Percentiles rank a stretch among this genome's conserved stretches.
Conservation (phyloP, 2,888 invertebrate species). For the Sarcophaga variegata region DNA sequence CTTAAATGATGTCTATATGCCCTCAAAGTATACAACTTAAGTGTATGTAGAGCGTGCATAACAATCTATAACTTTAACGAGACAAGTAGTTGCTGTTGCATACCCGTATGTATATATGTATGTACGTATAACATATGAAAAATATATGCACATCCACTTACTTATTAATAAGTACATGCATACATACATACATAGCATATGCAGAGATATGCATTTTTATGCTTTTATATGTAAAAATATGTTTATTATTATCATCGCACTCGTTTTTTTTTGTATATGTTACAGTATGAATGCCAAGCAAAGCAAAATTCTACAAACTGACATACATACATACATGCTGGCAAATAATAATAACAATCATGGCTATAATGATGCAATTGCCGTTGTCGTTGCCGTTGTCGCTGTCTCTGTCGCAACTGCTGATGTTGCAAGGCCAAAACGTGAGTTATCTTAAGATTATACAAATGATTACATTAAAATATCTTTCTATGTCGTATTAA, state of each 20-base stretch:
- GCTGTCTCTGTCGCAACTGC: conserved; percentile 35
- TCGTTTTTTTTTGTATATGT: not conserved
- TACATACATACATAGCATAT: not conserved
- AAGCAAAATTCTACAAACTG: not conserved
- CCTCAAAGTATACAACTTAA: conserved; percentile 54
- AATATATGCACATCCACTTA: conserved; percentile 6
- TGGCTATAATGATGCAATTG: conserved; percentile 1
- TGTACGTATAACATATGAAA: conserved; percentile 16
- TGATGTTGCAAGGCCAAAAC: conserved; percentile 68
- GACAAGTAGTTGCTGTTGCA: conserved; percentile 59
- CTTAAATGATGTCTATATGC: conserved; percentile 3
- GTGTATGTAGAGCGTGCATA: conserved; percentile 65
- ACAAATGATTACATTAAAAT: conserved; percentile 61
- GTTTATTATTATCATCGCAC: conserved; percentile 38
- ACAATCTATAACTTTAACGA: conserved; percentile 68
- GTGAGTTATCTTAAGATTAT: conserved; percentile 68
- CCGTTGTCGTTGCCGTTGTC: conserved; percentile 42
- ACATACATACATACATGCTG: conserved; percentile 12
- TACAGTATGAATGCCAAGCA: not conserved
- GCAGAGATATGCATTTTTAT: not conserved
- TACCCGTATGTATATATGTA: not conserved
- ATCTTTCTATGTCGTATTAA: not conserved
- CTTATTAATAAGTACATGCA: not conserved
- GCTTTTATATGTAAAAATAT: conserved; percentile 12
- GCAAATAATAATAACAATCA: conserved; percentile 38